A percentile compares a stretch with the other conserved stretches of the same genome.
phyloP scores from a whole-genome alignment of 1,140 invertebrate species.

The Telenomus remus region DNA sequence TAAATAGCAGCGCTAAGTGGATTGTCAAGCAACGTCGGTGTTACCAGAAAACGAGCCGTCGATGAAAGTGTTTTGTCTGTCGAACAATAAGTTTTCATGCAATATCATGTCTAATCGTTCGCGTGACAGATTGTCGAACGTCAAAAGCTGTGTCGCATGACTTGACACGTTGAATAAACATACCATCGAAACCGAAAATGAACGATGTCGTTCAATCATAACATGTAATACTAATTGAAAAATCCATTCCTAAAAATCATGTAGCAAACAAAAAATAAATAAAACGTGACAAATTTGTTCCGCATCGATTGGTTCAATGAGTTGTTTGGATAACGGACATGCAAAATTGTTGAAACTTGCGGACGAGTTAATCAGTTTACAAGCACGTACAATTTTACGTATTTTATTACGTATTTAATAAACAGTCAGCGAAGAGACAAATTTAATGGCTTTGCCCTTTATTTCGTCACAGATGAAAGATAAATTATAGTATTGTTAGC shows the following conservation, averaged over 20 bases:
- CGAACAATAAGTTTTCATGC: constrained; percentile 9
- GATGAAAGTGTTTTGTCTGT: not conserved
- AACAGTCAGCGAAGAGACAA: too few species aligned
- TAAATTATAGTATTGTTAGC: too few species aligned
- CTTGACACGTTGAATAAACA: not conserved
- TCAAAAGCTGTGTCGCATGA: not conserved
- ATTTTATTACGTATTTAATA: too few species aligned
- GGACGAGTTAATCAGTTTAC: constrained; percentile 37
- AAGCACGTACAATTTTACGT: constrained; percentile 11
- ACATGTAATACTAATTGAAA: constrained; percentile 27
- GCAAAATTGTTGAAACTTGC: constrained; percentile 14
- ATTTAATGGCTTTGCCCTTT: too few species aligned
- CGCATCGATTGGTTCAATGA: constrained; percentile 18
- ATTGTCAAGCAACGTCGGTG: constrained; percentile 6
- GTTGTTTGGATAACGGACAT: constrained; percentile 31
- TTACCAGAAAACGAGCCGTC: constrained; percentile 19
- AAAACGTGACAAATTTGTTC: too few species aligned
- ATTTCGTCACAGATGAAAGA: too few species aligned
- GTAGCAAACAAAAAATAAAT: not conserved
- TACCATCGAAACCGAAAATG: not conserved
- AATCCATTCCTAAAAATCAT: constrained; percentile 9
- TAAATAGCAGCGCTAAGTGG: constrained; percentile 19
- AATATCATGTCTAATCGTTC: constrained; percentile 1
- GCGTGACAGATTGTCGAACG: constrained; percentile 6
- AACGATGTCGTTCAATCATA: constrained; percentile 12